Conservation (phyloP, 2,797 vertebrate genomes). For the Tympanoctomys barrerae region DNA sequence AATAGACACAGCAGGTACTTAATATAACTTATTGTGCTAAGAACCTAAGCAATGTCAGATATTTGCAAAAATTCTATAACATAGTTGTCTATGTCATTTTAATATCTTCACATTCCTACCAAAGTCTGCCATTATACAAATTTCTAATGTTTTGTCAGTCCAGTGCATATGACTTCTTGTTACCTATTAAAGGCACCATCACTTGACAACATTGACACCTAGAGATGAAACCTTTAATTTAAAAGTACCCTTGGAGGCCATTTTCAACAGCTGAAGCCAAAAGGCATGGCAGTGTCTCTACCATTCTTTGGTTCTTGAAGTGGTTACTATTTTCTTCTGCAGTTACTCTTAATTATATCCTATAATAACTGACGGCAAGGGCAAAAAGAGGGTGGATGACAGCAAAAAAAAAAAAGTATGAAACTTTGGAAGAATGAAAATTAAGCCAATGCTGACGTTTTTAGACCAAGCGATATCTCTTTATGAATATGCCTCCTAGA, state of each 20-base stretch:
- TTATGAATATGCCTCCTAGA: background rate
- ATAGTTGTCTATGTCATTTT: background rate
- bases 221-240: no score
- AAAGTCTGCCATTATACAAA: background rate
- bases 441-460: slow-evolving; percentile 8
- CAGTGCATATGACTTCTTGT: background rate
- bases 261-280: background rate
- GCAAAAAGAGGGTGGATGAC: background rate
- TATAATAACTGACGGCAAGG: background rate
- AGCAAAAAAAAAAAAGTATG: background rate
- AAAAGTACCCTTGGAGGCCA: background rate
- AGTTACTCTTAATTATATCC: background rate
- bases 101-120: background rate
- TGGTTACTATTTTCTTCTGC: slow-evolving; percentile 19
- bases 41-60: background rate
- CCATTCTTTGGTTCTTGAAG: background rate
- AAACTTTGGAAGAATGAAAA: background rate
- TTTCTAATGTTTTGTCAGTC: background rate
- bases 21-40: background rate
- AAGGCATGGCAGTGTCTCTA: background rate
- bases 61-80: background rate
- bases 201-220: background rate
- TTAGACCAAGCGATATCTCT: background rate
- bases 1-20: background rate
- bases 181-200: background rate